A percentile compares a stretch with the other conserved stretches of the same genome.
Evolutionary conservation across 2,113 vertebrate species (phyloP).

Genomic region (Bagarius yarrelli): DNA sequence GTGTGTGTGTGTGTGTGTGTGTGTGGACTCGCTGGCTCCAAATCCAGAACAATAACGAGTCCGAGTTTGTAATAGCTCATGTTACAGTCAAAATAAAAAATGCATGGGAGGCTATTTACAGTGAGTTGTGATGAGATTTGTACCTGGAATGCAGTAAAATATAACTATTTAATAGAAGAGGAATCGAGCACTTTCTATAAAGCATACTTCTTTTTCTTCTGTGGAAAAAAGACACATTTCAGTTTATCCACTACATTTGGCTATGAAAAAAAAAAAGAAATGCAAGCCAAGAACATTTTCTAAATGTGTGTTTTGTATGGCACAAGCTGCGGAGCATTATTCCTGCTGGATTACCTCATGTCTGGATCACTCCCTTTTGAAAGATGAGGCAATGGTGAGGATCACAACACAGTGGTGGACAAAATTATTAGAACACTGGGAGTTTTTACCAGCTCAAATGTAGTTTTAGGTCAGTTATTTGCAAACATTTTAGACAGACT

Average conservation of each 20-base stretch:
- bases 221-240: constrained; percentile 19
- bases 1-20: background rate
- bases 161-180: background rate
- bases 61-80: constrained; percentile 37
- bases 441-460: too few relatives aligned
- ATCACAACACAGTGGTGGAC: constrained; percentile 20
- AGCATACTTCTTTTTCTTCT: background rate
- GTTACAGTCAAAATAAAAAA: constrained; percentile 35
- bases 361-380: constrained; percentile 49
- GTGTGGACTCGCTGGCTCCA: constrained; percentile 27
- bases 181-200: background rate
- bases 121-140: background rate
- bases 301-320: constrained; percentile 38
- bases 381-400: constrained; percentile 42
- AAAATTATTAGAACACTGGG: too few relatives aligned
- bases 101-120: constrained; percentile 29
- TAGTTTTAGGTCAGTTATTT: too few relatives aligned
- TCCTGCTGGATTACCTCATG: constrained; percentile 53
- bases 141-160: constrained; percentile 1
- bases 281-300: constrained; percentile 30
- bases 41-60: constrained; percentile 35
- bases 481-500: too few relatives aligned
- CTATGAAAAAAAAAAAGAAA: constrained; percentile 13
- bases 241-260: constrained; percentile 39
- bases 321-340: constrained; percentile 35